Evolutionary conservation across 2,888 invertebrate species (phyloP), one percentile per base, ranked within the genome.

Genomic region (Sinohyriopsis cumingii): DNA sequence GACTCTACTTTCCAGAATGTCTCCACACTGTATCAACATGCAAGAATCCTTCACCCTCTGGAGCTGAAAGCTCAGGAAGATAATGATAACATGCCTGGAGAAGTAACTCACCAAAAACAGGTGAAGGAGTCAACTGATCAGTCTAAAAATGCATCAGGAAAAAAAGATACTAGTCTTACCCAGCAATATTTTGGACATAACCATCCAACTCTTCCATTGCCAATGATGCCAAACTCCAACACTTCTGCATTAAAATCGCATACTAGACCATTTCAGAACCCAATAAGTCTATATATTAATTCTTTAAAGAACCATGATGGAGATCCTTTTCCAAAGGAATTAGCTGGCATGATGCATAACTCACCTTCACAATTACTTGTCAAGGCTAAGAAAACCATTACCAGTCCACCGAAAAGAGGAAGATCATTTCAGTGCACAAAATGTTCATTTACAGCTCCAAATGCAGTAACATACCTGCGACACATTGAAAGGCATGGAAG

Each of bases 401-500:
- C 79, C 25, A 84, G 80, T 69, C 82, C 81, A 20, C 83, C 81
- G 60, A 84, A 79, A 62, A 77, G 76, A 53, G 72, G 80, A 2
- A 69, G 82, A 62, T 81, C 81, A 59, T 86, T 84, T 75, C 83
- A 82, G 62, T 87, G 87, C 69, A 84, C 83, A 25, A 87, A 84
- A 63, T 87, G 87, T 69, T 80, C 82, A 28, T 87, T 84, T 69
- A 83, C 82, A 4, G 83, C 83, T 45, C 82, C 84, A 15, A 83
- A 80, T 75, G 76, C 82, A 18, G 80, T 82, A 7, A 84, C 84
- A 0, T 86, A 84, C 63, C 79, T 83, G 12, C 77, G 84, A 6
- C 87, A 87, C 69, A 82, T 83, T 62, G 84, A 86, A 59, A 68
- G 82, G 28, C 86, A 86, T 77, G 86, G 84, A n/a, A 84, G 84